phyloP scores from a whole-genome alignment of 1,140 invertebrate genomes.

The Chionoecetes opilio region DNA sequence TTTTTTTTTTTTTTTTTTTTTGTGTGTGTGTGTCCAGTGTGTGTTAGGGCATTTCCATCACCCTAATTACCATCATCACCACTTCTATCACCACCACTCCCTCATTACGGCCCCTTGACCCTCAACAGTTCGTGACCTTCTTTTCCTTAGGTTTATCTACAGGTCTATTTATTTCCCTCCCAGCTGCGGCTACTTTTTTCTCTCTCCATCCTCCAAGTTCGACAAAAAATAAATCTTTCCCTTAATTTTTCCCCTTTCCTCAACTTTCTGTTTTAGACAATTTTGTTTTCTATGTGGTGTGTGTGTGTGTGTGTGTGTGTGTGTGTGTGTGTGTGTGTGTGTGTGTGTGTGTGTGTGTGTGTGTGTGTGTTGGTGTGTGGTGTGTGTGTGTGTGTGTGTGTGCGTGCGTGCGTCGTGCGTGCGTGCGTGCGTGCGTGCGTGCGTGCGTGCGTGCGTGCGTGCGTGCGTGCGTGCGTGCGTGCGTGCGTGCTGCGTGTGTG shows the following conservation, averaged over 20 bases:
- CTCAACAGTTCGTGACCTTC: not conserved
- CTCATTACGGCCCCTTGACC: not conserved
- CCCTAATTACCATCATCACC: not conserved
- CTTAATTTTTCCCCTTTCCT: constrained; percentile 4
- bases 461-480: not conserved
- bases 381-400: no score
- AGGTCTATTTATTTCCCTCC: not conserved
- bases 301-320: no score
- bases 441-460: constrained; percentile 11
- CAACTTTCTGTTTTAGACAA: not conserved
- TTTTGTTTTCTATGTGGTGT: not conserved
- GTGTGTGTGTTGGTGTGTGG: no score
- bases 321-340: no score
- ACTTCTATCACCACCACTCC: not conserved
- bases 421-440: not conserved
- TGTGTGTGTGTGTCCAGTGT: no score
- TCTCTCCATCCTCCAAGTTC: not conserved
- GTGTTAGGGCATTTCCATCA: not conserved
- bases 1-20: no score
- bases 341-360: no score
- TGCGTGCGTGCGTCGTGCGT: no score
- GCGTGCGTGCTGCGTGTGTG: not conserved
- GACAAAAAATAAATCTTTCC: not conserved
- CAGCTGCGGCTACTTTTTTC: not conserved
- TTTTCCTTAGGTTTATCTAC: not conserved